A percentile compares a stretch with the other conserved stretches of the same genome.
Evolutionary conservation across 2,797 vertebrate species (phyloP).

Genomic region (Crax fasciolata): DNA sequence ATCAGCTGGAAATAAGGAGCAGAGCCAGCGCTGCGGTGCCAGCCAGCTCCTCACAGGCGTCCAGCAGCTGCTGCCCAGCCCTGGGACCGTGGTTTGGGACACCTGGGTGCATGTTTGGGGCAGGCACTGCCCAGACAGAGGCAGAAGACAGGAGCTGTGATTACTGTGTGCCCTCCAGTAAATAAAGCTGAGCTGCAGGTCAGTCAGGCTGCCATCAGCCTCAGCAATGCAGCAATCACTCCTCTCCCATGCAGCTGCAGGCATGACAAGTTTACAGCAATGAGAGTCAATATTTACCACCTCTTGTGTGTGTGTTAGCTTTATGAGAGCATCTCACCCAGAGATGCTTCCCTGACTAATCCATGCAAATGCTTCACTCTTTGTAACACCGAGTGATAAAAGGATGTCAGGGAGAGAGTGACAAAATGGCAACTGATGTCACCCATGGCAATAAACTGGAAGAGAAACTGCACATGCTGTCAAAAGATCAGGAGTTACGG

Average conservation of each 20-base stretch:
- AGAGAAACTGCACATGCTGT: neutral
- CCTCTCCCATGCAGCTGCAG: neutral
- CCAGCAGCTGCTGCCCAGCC: neutral
- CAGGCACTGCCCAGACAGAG: neutral
- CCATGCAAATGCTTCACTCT: neutral
- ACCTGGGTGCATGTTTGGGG: neutral
- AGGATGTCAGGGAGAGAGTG: neutral
- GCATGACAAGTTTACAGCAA: neutral
- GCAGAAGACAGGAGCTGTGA: neutral
- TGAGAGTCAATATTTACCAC: neutral
- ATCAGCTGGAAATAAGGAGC: conserved; percentile 44
- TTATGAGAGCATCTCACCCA: neutral
- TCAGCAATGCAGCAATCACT: neutral
- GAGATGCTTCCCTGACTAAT: neutral
- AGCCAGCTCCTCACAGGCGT: neutral
- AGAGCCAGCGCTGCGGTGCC: neutral
- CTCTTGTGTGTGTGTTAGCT: neutral
- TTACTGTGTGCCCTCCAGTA: fast-evolving
- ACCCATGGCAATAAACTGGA: neutral
- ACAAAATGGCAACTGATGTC: neutral
- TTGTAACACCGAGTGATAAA: neutral
- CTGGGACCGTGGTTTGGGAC: fast-evolving
- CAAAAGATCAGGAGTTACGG: neutral
- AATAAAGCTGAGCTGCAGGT: neutral
- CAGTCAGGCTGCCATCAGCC: neutral